Evolutionary conservation across 2,797 vertebrate species (phyloP), one percentile per base, ranked within the genome.

Genomic region (Threskiornis aethiopicus): DNA sequence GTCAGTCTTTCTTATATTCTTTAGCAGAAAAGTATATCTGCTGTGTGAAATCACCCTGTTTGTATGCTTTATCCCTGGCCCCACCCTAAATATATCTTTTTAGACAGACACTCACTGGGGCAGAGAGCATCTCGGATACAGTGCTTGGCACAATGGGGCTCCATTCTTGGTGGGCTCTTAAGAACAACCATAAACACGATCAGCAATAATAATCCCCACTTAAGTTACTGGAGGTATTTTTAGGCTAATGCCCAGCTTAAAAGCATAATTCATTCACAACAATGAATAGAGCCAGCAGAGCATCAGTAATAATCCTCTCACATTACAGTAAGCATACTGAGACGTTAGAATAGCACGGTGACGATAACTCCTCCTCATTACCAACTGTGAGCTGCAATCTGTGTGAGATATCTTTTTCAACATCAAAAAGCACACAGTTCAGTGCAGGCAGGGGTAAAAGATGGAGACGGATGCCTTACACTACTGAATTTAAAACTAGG

Each of bases 291-390:
- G 89, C 52, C 84, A 91, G 88, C 59, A 94, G 79, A 96, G 82
- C 94, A 87, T 92, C 93, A 91, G 90, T 96, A 97, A 93, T 93
- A 95, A 97, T 95, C 90, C 84, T 85, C 95, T 96, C 93, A 92
- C 64, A 57, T 96, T 96, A 94, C 87, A 93, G 95, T 92, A 73
- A 81, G 66, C 92, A 62, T 37, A 80, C 37, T 64, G 80, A 80
- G 87, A 81, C 10, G 11, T 71, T 71, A 86, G 75, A 95, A 89
- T 71, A 94, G 80, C 75, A 69, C 18, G 0, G 77, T 35, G 84
- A 77, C 3, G 13, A 59, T 73, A 90, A 94, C 71, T 87, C 81
- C 86, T 96, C 87, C 94, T 96, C 88, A 52, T 90, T 93, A 94
- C 55, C 95, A 66, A 89, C 73, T 35, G 90, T 1, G 33, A 94